phyloP scores from a whole-genome alignment of 2,113 vertebrate species.

The Colinus virginianus region DNA sequence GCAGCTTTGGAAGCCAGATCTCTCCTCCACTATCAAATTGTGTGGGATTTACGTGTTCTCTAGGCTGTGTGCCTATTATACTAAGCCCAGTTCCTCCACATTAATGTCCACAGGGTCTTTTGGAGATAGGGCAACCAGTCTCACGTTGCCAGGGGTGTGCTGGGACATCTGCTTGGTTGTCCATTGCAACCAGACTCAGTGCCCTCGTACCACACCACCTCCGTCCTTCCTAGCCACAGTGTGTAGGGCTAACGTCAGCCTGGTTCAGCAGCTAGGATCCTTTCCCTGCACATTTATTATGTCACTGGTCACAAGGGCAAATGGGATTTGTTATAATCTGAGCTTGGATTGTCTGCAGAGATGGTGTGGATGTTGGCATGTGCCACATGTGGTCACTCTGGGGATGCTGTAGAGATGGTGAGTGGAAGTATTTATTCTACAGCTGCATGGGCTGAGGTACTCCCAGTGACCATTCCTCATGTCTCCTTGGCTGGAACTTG shows the following conservation, averaged over 20 bases:
- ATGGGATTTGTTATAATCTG: conserved; percentile 1
- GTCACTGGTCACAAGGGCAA: not conserved
- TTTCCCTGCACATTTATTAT: not conserved
- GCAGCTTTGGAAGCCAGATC: not conserved
- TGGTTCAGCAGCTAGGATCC: not conserved
- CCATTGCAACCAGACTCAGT: rapidly evolving
- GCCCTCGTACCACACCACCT: not conserved
- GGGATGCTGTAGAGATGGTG: not conserved
- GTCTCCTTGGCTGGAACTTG: not conserved
- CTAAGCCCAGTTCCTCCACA: not conserved
- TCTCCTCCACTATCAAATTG: not conserved
- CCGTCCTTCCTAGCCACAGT: rapidly evolving
- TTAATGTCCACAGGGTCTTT: not conserved
- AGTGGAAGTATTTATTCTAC: not conserved
- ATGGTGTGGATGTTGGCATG: rapidly evolving
- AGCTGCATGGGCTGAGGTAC: not conserved
- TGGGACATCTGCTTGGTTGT: rapidly evolving
- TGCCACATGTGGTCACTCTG: not conserved
- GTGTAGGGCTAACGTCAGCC: not conserved
- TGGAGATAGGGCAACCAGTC: not conserved
- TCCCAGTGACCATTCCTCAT: not conserved
- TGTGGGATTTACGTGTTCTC: not conserved
- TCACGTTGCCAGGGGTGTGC: not conserved
- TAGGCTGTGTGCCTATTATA: not conserved
- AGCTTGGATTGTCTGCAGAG: not conserved